A percentile compares a stretch with the other conserved stretches of the same genome.
Conservation (phyloP, 2,888 invertebrate genomes). For the Lomographa bimaculata region DNA sequence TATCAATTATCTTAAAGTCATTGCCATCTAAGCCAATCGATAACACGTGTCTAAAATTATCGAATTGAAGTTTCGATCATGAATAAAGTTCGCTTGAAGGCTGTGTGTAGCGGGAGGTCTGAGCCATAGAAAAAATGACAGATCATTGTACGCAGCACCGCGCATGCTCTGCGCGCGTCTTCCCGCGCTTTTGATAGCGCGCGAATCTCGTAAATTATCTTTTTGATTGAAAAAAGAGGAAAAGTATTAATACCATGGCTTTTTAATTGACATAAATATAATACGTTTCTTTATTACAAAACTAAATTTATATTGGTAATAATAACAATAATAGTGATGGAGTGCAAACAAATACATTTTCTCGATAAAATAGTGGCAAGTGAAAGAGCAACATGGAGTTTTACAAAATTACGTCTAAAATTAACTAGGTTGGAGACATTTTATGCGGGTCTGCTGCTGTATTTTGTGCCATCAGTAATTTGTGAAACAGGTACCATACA, state of each 20-base stretch:
- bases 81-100: slow-evolving; percentile 47
- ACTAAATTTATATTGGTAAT: no score
- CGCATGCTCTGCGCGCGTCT: slow-evolving; percentile 69
- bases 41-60: no score
- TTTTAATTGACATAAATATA: no score
- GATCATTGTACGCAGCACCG: slow-evolving; percentile 62
- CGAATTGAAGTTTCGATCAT: no score
- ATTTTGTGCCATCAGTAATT: slow-evolving; percentile 60
- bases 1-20: no score
- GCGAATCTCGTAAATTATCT: slow-evolving; percentile 45
- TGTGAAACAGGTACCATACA: slow-evolving; percentile 56
- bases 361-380: slow-evolving; percentile 28
- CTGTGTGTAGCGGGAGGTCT: slow-evolving; percentile 58
- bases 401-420: slow-evolving; percentile 53
- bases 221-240: slow-evolving; percentile 12
- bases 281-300: no score
- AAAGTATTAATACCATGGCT: no score
- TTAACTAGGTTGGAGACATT: slow-evolving; percentile 43
- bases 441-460: slow-evolving; percentile 68
- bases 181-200: slow-evolving; percentile 57
- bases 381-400: slow-evolving; percentile 36
- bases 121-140: slow-evolving; percentile 48
- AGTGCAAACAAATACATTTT: slow-evolving; percentile 29
- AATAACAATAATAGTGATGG: slow-evolving; percentile 34
- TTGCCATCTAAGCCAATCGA: no score